Evolutionary conservation across 2,888 invertebrate genomes (phyloP), one percentile per base, ranked within the genome.

Genomic region (Phorcus lineatus): DNA sequence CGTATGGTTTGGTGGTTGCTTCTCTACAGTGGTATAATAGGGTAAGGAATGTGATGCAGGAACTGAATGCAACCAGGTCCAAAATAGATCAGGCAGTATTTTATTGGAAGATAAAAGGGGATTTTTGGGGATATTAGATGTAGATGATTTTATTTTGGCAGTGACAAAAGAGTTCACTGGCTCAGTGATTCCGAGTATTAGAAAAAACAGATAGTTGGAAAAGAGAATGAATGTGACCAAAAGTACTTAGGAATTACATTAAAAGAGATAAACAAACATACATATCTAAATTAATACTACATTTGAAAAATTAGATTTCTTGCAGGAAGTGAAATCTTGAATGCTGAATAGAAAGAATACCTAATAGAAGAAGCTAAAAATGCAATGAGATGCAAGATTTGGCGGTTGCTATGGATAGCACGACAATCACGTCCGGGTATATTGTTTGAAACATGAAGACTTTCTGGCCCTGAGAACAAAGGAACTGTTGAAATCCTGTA

Each of bases 1-100:
- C 75, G 13, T 81, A 81, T 62, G 81, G 75, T 40, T 54, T 81
- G n/a, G 53, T 62, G 19, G 81, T 79, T 78, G 81, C 75, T 19
- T 81, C 81, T 6, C 19, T 67, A 22, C 40, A 67, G n/a, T 80
- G 76, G 77, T 77, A 77, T 53, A 53, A 67, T 4, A 47, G 17
- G 17, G 80, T 77, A 6, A 6, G 47, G 47, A 47, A 11, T 47
- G 47, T 47, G 47, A 47, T 47, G 47, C 47, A 47, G 13, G 53
- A 70, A 7, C 22, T 19, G 36, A 24, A 77, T 28, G 62, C 53
- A 31, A 70, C 28, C 7, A 53, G 28, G 53, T 62, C 66, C 4
- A 53, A 67, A 19, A 31, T 74, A 4, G 78, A 78, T 47, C 74
- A 57, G 19, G 74, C 78, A n/a, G 78, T 81, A 17, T 81, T 78